Percentiles rank a stretch among this genome's conserved stretches.
Conservation (phyloP, 1,140 invertebrate species). For the Notospermus geniculatus region DNA sequence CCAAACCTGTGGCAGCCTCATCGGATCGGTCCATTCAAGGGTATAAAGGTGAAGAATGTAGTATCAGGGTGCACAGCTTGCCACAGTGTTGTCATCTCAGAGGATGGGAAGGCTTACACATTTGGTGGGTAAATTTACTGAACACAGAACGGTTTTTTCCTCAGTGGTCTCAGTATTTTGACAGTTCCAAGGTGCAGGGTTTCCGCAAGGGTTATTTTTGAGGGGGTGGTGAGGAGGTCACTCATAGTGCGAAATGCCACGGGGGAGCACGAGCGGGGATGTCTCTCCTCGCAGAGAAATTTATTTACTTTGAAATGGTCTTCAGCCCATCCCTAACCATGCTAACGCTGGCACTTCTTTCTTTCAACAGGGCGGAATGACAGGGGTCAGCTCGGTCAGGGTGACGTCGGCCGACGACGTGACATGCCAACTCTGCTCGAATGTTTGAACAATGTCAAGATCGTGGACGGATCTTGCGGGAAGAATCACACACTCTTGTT, state of each 20-base stretch:
- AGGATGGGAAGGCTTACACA: conserved; percentile 78
- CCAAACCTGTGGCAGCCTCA: conserved; percentile 66
- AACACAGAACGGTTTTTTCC: neutral
- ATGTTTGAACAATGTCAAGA: conserved; percentile 70
- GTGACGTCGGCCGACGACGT: conserved; percentile 68
- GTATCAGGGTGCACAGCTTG: conserved; percentile 77
- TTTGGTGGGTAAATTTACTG: conserved; percentile 64
- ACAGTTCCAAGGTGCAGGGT: too few relatives aligned
- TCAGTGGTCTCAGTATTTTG: neutral
- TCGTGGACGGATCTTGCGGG: conserved; percentile 83
- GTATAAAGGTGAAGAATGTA: conserved; percentile 67
- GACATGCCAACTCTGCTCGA: conserved; percentile 76
- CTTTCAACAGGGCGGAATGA: conserved; percentile 69
- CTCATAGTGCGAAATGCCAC: too few relatives aligned
- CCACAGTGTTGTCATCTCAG: conserved; percentile 80
- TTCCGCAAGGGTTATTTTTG: too few relatives aligned
- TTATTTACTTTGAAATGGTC: too few relatives aligned
- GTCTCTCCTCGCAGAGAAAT: too few relatives aligned
- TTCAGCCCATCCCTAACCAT: too few relatives aligned
- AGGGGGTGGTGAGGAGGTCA: too few relatives aligned
- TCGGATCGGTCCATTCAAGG: conserved; percentile 55
- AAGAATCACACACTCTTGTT: conserved; percentile 85
- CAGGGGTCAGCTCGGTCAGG: conserved; percentile 82
- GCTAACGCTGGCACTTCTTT: neutral
- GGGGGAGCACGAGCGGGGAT: too few relatives aligned